These are phyloP conservation scores for Picus viridis DNA, from an alignment of 2,797 vertebrate genomes.

Conservation along the genomic window DNA sequence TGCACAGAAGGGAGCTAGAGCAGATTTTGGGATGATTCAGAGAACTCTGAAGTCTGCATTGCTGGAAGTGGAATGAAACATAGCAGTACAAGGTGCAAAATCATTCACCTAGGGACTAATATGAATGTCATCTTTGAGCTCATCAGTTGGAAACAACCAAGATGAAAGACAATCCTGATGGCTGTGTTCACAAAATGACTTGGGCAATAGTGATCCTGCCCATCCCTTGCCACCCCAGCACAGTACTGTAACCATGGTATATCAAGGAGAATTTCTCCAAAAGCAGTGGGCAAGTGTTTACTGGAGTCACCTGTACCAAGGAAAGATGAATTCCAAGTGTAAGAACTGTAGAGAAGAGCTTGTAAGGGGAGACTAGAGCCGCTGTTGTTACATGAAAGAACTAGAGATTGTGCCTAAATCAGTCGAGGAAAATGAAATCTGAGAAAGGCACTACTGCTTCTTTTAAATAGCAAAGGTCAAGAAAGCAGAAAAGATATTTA, in stretches of 20 bases:
- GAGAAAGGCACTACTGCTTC: background rate
- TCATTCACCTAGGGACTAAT: background rate
- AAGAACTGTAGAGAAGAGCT: background rate
- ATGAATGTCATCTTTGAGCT: background rate
- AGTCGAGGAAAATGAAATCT: background rate
- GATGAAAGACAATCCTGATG: background rate
- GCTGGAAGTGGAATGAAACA: background rate
- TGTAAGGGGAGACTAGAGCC: background rate
- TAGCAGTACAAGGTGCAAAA: background rate
- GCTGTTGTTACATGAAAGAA: background rate
- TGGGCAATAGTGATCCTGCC: background rate
- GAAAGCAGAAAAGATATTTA: background rate
- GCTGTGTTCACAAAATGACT: background rate
- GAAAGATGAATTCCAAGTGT: background rate
- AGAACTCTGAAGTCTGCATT: background rate
- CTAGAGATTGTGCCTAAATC: background rate
- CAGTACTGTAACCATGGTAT: background rate
- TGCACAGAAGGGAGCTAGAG: background rate
- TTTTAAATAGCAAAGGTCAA: background rate
- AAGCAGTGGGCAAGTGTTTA: background rate
- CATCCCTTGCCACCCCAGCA: background rate
- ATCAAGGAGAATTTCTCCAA: background rate
- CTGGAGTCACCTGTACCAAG: background rate
- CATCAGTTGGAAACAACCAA: background rate
- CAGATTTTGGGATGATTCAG: conserved; percentile 8